Evolutionary conservation across 2,113 vertebrate genomes (phyloP).

Genomic region (Leptocoma aspasia): DNA sequence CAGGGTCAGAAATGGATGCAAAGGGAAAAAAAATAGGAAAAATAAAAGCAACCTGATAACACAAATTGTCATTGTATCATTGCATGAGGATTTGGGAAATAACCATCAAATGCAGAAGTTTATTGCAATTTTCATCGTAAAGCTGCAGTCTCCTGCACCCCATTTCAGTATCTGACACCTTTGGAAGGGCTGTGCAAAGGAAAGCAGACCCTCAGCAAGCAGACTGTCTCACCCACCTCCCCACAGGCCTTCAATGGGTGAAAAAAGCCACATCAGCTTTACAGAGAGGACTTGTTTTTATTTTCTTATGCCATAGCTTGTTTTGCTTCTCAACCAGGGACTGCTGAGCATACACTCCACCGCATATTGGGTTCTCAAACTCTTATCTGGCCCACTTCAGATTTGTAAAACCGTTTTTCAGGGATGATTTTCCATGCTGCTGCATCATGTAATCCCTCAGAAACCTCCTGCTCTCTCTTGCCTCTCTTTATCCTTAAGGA

Average conservation of each 20-base stretch:
- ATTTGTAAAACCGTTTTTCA: not conserved
- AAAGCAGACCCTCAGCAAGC: not conserved
- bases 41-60: not conserved
- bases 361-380: not conserved
- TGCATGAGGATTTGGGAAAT: not conserved
- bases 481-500: not conserved
- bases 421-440: not conserved
- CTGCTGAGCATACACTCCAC: rapidly evolving
- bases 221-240: not conserved
- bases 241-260: rapidly evolving
- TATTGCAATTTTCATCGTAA: not conserved
- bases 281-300: not conserved
- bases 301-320: rapidly evolving
- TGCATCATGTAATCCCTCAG: not conserved
- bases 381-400: not conserved
- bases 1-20: not conserved
- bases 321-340: not conserved
- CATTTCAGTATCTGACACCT: rapidly evolving
- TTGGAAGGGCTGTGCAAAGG: not conserved
- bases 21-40: rapidly evolving
- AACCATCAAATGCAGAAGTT: not conserved
- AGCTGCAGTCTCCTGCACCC: not conserved
- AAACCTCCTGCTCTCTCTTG: not conserved
- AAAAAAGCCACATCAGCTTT: not conserved
- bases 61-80: not conserved